Base-by-base conservation (phyloP, 2,113 vertebrate species). In the Microcebus murinus region DNA sequence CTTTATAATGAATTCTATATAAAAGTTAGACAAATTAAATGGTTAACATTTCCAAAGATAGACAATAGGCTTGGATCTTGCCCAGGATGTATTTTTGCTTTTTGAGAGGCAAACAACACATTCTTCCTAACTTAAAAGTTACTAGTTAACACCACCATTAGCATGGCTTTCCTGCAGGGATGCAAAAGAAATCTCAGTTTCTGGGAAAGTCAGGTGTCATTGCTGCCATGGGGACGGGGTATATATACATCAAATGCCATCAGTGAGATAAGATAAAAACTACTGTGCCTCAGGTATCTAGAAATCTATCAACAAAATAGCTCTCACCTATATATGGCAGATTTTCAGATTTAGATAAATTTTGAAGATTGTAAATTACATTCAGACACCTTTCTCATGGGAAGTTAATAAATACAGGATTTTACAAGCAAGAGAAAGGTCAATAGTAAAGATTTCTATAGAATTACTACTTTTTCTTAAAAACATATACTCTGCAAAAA, bases 261-360 rank as follows among this genome's bases (percentile, higher is more conserved):
- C 3, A 86, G 92, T 77, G n/a, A 89, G 10, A 18, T n/a, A n/a
- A 65, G 48, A 96, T 82, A 87, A 97, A 93, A 94, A 39, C 27
- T 79, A 13, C 11, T 76, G 21, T 71, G 17, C 1, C 52, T 68
- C 5, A n/a, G 21, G 2, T 90, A 61, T 68, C 42, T 74, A 83
- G 29, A 93, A 74, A 91, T 70, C 57, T 79, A 85, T 95, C 83
- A 83, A 57, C 89, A 34, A 92, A 96, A 90, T 34, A 82, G 6
- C 65, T 83, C 23, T 92, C 23, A 91, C 27, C 36, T 92, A 82
- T 61, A 25, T 90, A 52, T 8, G 7, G 4, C 74, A 8, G 4
- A 86, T 42, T 88, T 94, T 89, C 34, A 85, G 10, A 59, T 91
- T 80, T 92, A 89, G 55, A 87, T 92, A 90, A 45, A 90, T 85